Base-by-base conservation (phyloP, 2,888 invertebrate species). In the Athalia circularis region DNA sequence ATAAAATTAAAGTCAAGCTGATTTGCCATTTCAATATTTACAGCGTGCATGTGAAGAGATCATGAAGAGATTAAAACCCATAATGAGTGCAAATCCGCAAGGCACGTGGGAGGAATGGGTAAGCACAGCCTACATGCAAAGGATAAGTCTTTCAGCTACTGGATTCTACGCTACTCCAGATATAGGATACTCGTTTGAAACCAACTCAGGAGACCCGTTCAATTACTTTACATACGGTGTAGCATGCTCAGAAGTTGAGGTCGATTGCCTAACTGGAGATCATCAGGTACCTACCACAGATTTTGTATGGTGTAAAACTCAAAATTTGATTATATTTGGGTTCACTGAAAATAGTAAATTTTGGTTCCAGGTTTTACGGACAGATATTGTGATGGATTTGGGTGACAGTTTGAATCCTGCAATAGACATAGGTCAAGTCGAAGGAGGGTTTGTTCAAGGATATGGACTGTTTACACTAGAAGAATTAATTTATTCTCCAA, bases 331-430 rank as follows among this genome's bases (percentile, higher is more conserved):
- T 15, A 50, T 67, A 7, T 4, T 4, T 54, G 9, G n/a, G n/a
- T 6, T 67, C 9, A 65, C 8, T 45, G 8, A 43, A 43, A 9
- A 45, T 3, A 65, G 13, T 13, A 7, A 65, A 43, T 65, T 45
- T 45, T 8, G 6, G 61, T 77, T 82, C 29, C 83, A 94, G 93
- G 95, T 98, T 1, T 90, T 97, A 54, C 93, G 95, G 86, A 95
- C 96, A 0, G 98, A 99, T 86, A 98, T 99, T 84, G 98, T 99
- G 0, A 98, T 99, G 98, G 99, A 99, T 91, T 93, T 99, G 83
- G 98, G 98, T 0, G 95, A 96, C 84, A 98, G 98, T 90, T 91
- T 99, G 77, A 99, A 99, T 91, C 99, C 99, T 4, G 98, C 98
- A 1, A 97, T 99, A 82, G 99, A 99, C 86, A 96, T 99, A 84